Conservation (phyloP, 1,140 invertebrate genomes). For the Alviniconcha marisindica region DNA sequence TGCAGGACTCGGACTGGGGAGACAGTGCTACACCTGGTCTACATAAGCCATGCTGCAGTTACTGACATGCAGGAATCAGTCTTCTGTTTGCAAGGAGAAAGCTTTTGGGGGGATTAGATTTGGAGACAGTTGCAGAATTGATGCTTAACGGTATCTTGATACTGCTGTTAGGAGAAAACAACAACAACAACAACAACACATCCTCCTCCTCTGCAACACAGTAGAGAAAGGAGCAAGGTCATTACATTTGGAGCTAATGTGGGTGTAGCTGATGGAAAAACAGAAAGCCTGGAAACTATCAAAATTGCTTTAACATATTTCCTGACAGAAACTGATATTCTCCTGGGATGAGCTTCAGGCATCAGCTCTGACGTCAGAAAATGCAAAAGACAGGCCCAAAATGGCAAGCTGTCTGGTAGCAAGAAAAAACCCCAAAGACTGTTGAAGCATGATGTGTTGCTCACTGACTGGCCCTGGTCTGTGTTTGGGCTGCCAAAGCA, state of each 20-base stretch:
- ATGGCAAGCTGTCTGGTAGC: slow-evolving; percentile 15
- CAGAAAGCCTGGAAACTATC: slow-evolving; percentile 41
- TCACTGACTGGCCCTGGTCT: slow-evolving; percentile 35
- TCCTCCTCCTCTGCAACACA: slow-evolving; percentile 21
- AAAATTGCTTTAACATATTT: not conserved
- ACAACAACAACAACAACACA: no score
- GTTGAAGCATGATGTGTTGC: slow-evolving; percentile 26
- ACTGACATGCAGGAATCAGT: not conserved
- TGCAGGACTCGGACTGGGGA: not conserved
- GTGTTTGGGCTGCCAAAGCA: slow-evolving; percentile 33
- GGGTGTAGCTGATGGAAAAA: slow-evolving; percentile 22
- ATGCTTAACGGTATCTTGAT: slow-evolving; percentile 39
- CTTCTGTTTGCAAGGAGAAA: not conserved
- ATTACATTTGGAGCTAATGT: slow-evolving; percentile 17
- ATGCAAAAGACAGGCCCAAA: slow-evolving; percentile 21
- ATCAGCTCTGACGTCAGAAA: slow-evolving; percentile 27
- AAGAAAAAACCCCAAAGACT: slow-evolving; percentile 6
- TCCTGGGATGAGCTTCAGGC: slow-evolving; percentile 10
- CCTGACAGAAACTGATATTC: slow-evolving; percentile 5
- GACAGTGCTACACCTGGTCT: not conserved
- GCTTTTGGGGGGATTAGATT: not conserved
- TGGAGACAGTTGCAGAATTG: not conserved
- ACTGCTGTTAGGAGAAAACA: slow-evolving; percentile 26
- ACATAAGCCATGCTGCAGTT: not conserved
- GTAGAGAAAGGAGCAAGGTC: not conserved